Base-by-base conservation (phyloP, 1,140 invertebrate genomes). In the Conopomorpha cramerella region DNA sequence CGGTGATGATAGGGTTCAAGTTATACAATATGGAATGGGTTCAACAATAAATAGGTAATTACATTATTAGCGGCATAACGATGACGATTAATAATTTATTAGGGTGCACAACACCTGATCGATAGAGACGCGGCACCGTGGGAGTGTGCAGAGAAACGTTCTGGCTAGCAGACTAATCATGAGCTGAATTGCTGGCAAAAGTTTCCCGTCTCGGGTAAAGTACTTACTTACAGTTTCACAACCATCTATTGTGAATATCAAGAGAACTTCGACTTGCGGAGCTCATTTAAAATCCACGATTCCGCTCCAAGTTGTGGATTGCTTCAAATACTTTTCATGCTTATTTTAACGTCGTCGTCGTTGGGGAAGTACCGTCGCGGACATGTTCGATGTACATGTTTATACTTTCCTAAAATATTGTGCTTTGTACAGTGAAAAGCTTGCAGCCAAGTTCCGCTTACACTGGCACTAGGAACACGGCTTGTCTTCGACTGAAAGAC, bases 301-400 rank as follows among this genome's bases (percentile, higher is more conserved):
- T 46, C 42, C 32, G 39, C 45, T 49, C 39, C 43, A 45, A 25
- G 28, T 39, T 38, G 44, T 19, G 16, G 43, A 54, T 57, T 46
- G 41, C 36, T 45, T 51, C 47, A 51, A 54, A 57, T 44, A 48
- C 46, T 57, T 51, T 50, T n/a, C n/a, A n/a, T n/a, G n/a, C n/a
- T n/a, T n/a, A n/a, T n/a, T n/a, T n/a, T n/a, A n/a, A n/a, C n/a
- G n/a, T n/a, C n/a, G n/a, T n/a, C n/a, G n/a, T n/a, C n/a, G n/a
- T n/a, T n/a, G n/a, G n/a, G n/a, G n/a, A n/a, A n/a, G n/a, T n/a
- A n/a, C n/a, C n/a, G n/a, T n/a, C n/a, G n/a, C n/a, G n/a, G n/a
- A n/a, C n/a, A n/a, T n/a, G n/a, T n/a, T n/a, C n/a, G n/a, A n/a
- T n/a, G n/a, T n/a, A n/a, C n/a, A n/a, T n/a, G n/a, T n/a, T n/a